Percentiles rank a stretch among this genome's conserved stretches.
Conservation (phyloP, 2,113 vertebrate species). For the Suncus etruscus region DNA sequence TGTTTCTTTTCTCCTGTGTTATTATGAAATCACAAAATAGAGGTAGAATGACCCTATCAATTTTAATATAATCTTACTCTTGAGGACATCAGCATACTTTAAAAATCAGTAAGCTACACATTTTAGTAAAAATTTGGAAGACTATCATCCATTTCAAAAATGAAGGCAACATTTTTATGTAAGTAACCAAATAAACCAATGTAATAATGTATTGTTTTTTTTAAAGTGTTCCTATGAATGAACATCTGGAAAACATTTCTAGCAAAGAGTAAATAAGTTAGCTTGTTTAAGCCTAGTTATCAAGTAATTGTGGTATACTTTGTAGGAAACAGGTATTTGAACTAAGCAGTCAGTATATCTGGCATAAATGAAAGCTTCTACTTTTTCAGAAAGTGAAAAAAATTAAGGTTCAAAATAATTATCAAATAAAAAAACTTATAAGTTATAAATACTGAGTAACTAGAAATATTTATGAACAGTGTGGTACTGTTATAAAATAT, state of each 20-base stretch:
- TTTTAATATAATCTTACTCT: constrained; percentile 21
- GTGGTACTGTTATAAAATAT: too few relatives aligned
- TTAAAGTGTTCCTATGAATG: not conserved
- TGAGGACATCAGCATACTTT: not conserved
- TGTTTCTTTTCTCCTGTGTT: constrained; percentile 34
- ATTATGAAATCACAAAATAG: constrained; percentile 20
- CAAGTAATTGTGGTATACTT: not conserved
- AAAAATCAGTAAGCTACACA: not conserved
- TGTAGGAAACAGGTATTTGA: not conserved
- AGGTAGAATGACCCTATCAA: not conserved
- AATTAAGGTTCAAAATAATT: not conserved
- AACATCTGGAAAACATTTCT: not conserved
- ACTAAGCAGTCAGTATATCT: not conserved
- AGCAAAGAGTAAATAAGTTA: not conserved
- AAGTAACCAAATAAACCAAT: not conserved
- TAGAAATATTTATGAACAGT: not conserved
- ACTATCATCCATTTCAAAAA: not conserved
- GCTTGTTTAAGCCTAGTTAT: not conserved
- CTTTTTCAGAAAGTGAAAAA: not conserved
- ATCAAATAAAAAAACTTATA: not conserved
- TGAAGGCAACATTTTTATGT: not conserved
- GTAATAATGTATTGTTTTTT: not conserved
- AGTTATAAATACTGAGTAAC: not conserved
- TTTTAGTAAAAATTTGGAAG: not conserved
- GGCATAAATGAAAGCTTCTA: not conserved